Evolutionary conservation across 2,888 invertebrate genomes (phyloP).

Genomic region (Tubiluchus corallicola): DNA sequence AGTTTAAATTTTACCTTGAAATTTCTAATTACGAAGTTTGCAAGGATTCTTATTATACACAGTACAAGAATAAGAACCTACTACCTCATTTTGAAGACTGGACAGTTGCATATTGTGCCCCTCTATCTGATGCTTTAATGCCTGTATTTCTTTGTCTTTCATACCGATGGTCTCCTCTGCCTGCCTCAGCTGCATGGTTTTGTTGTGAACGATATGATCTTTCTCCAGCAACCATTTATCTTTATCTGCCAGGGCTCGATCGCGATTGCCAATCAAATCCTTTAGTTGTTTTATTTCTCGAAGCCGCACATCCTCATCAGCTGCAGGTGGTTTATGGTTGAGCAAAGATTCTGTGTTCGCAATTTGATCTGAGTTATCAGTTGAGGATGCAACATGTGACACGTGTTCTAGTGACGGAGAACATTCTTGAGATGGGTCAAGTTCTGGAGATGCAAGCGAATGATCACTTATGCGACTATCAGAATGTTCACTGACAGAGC

Average conservation of each 20-base stretch:
- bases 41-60: too few relatives aligned
- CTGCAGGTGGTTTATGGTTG: too few relatives aligned
- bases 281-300: background rate
- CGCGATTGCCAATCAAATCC: conserved; percentile 9
- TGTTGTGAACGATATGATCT: conserved; percentile 14
- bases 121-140: conserved; percentile 23
- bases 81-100: conserved; percentile 19
- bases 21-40: too few relatives aligned
- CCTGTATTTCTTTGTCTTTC: conserved; percentile 12
- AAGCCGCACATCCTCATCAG: conserved; percentile 6
- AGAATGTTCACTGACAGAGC: too few relatives aligned
- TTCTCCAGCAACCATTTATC: conserved; percentile 13
- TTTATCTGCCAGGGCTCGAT: conserved; percentile 12
- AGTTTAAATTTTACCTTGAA: too few relatives aligned
- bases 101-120: conserved; percentile 22
- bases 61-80: conserved; percentile 19
- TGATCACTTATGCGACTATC: too few relatives aligned
- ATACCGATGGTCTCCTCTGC: conserved; percentile 16
- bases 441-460: too few relatives aligned
- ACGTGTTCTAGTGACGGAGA: too few relatives aligned
- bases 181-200: conserved; percentile 14
- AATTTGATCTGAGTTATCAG: too few relatives aligned
- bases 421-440: too few relatives aligned
- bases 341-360: too few relatives aligned
- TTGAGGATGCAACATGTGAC: too few relatives aligned